Percentiles rank a stretch among this genome's conserved stretches.
Conservation (phyloP, 2,888 invertebrate genomes). For the Noctua comes region DNA sequence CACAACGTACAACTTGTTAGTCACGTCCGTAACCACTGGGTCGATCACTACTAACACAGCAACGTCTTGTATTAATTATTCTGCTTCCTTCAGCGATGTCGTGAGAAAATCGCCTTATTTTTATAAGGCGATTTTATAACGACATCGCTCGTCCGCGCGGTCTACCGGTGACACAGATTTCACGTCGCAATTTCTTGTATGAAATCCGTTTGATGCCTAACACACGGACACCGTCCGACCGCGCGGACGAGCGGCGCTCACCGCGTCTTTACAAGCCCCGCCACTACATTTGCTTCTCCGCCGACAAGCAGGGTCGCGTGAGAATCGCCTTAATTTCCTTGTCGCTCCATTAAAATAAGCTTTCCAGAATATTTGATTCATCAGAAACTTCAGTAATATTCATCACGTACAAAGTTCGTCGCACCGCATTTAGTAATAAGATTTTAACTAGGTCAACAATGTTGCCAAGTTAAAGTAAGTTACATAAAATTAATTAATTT, state of each 20-base stretch:
- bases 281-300: not conserved
- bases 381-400: constrained; percentile 43
- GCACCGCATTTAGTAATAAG: constrained; percentile 48
- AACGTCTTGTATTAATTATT: not conserved
- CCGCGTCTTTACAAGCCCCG: not conserved
- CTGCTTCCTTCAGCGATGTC: too few relatives aligned
- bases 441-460: constrained; percentile 53
- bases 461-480: constrained; percentile 40
- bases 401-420: constrained; percentile 33
- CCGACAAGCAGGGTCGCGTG: not conserved
- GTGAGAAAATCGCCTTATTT: too few relatives aligned
- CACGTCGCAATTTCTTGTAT: too few relatives aligned
- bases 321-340: not conserved
- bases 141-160: too few relatives aligned
- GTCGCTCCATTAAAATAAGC: not conserved
- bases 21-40: too few relatives aligned
- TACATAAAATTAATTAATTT: constrained; percentile 52
- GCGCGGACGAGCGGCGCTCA: not conserved
- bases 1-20: not conserved
- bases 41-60: not conserved
- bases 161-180: too few relatives aligned
- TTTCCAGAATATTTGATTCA: constrained; percentile 27
- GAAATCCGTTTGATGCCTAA: not conserved
- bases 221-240: not conserved
- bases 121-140: too few relatives aligned